Base-by-base conservation (phyloP, 1,140 invertebrate species). In the Heliconius himera region DNA sequence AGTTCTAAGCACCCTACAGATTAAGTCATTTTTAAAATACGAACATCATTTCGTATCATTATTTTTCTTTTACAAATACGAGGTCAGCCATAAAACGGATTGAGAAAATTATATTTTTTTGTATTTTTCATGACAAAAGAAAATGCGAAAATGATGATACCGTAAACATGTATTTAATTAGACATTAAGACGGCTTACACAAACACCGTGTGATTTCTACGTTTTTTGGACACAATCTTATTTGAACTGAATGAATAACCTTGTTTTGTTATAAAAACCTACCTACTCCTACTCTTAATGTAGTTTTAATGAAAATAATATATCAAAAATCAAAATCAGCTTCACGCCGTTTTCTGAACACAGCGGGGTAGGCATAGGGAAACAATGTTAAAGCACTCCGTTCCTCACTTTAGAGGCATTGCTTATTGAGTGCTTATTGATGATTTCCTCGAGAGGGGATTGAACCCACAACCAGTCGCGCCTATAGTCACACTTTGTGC, bases 141-240 rank as follows among this genome's bases (percentile, higher is more conserved):
- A 88, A 86, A 88, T 85, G 85, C 76, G 82, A 88, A 85, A 85
- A 84, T 86, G 84, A 86, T 86, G 82, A 84, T 72, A 70, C 76
- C 5, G 75, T 70, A 79, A 60, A 79, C 71, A 70, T 79, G 26
- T 82, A 73, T 76, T 84, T 82, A 80, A 8, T 80, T 41, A 73
- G 36, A 36, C 79, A 49, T 83, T 81, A 78, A 66, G 26, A 29
- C 3, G 60, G 11, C 26, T 66, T 29, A 66, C 60, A 66, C 20
- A 56, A 56, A 56, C 8, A 66, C 26, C 60, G 60, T 66, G 60
- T 66, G 60, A 66, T 29, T 29, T 29, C 3, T 22, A n/a, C 54
- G 3, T 1, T 20, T 51, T 51, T 51, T 20, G 18, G 18, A 20
- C 13, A 51, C 49, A 51, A 56, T 22, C n/a, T 22, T 22, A 22